Percentiles rank a stretch among this genome's conserved stretches.
Evolutionary conservation across 2,797 vertebrate genomes (phyloP).

Genomic region (Cygnus olor): DNA sequence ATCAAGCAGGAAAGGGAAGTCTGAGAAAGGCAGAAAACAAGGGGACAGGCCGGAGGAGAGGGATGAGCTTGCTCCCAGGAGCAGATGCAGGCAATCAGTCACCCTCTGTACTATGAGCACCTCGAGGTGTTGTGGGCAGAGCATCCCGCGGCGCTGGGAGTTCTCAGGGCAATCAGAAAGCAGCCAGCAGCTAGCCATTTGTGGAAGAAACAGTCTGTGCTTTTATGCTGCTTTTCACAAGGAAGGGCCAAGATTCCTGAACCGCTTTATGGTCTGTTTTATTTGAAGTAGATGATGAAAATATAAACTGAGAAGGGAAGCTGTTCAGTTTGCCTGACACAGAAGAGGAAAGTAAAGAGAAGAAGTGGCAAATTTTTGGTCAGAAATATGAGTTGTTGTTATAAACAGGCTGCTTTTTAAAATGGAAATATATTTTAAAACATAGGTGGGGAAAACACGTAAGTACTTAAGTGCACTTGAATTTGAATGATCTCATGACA

Average conservation of each 20-base stretch:
- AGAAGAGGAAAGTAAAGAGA: neutral
- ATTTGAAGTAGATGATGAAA: neutral
- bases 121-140: neutral
- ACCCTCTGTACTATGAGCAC: neutral
- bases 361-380: neutral
- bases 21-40: neutral
- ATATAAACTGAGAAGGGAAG: neutral
- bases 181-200: neutral
- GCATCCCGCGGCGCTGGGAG: neutral
- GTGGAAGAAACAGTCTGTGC: neutral
- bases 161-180: neutral
- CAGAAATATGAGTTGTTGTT: neutral
- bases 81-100: neutral
- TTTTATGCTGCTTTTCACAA: neutral
- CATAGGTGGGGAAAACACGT: slow-evolving; percentile 42
- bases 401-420: slow-evolving; percentile 11
- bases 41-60: neutral
- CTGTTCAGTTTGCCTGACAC: neutral
- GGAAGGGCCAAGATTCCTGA: neutral
- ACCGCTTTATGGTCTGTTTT: slow-evolving; percentile 39
- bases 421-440: slow-evolving; percentile 52
- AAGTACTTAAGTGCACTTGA: slow-evolving; percentile 26
- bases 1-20: neutral
- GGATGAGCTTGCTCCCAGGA: neutral
- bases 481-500: slow-evolving; percentile 47